These are phyloP conservation scores for Promerops cafer DNA, from an alignment of 2,113 vertebrate species.

Conservation along the genomic window DNA sequence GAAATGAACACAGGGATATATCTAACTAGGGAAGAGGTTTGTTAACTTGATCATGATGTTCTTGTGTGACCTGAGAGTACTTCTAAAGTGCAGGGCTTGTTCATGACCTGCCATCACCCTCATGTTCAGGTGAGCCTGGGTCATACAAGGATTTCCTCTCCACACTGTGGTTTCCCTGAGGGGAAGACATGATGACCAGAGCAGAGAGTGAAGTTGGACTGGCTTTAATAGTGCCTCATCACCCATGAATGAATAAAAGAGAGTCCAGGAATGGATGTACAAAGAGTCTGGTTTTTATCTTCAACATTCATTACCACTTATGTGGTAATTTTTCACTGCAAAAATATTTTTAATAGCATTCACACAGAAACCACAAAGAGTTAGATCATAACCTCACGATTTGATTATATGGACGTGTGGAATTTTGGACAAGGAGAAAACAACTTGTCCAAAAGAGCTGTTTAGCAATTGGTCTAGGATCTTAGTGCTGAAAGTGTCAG, in stretches of 20 bases:
- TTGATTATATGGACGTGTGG: not conserved
- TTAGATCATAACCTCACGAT: not conserved
- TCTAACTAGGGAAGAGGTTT: not conserved
- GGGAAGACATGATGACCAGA: fast-evolving
- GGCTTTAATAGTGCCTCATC: not conserved
- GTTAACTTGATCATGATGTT: not conserved
- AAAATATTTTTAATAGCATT: not conserved
- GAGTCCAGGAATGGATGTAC: not conserved
- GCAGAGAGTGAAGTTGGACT: fast-evolving
- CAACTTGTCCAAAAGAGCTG: not conserved
- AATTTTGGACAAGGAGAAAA: not conserved
- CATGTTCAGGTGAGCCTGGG: not conserved
- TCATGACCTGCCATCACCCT: not conserved
- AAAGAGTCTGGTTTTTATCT: not conserved
- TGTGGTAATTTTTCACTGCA: not conserved
- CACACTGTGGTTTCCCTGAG: not conserved
- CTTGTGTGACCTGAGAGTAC: not conserved
- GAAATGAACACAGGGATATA: not conserved
- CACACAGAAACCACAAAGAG: not conserved
- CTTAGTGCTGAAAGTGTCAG: not conserved
- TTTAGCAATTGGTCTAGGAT: not conserved
- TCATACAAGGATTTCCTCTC: not conserved
- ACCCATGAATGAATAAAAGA: not conserved
- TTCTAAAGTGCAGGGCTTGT: not conserved
- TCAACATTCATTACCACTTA: not conserved